Base-by-base conservation (phyloP, 2,797 vertebrate species). In the Lates japonicus region DNA sequence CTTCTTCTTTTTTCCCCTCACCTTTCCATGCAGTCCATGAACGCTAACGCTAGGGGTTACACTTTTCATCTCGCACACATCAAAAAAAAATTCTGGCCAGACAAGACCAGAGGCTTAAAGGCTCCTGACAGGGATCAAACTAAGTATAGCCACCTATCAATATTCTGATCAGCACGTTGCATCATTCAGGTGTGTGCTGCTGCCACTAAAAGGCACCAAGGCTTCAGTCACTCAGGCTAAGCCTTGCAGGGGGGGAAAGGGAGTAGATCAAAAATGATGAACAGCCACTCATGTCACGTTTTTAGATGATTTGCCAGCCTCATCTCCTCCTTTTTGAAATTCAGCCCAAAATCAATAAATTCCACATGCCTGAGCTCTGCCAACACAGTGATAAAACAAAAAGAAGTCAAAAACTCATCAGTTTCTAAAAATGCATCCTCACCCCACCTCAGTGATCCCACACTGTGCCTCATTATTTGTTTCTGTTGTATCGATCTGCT, bases 401-500 rank as follows among this genome's bases (percentile, higher is more conserved):
- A 58, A 33, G 12, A 73, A 65, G 13, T 65, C 35, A 54, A 70
- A 58, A 80, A 39, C 37, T 51, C 16, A 67, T 72, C 0, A 57
- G 20, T 41, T 52, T 59, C 7, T 16, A 14, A 76, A 75, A 76
- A 76, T 44, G 3, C 44, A 60, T 49, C 14, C 69, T 1, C 70
- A 80, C 87, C 84, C 83, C 85, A 85, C 84, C 85, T 88, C 63
- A 70, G 16, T 66, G 51, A 74, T 89, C 63, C 55, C 55, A 46
- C 52, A 58, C 35, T 29, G 37, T 70, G 58, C 4, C 14, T 78
- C 35, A 55, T 76, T 49, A 57, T 71, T 11, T 61, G 8, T 22
- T 68, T 48, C 51, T 80, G 11, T 62, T 3, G 71, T 52, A 82
- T 66, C 51, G 49, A 84, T 80, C 57, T 80, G 59, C 76, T 70